Evolutionary conservation across 1,140 invertebrate species (phyloP), one percentile per base, ranked within the genome.

Genomic region (Polypedilum pembai): DNA sequence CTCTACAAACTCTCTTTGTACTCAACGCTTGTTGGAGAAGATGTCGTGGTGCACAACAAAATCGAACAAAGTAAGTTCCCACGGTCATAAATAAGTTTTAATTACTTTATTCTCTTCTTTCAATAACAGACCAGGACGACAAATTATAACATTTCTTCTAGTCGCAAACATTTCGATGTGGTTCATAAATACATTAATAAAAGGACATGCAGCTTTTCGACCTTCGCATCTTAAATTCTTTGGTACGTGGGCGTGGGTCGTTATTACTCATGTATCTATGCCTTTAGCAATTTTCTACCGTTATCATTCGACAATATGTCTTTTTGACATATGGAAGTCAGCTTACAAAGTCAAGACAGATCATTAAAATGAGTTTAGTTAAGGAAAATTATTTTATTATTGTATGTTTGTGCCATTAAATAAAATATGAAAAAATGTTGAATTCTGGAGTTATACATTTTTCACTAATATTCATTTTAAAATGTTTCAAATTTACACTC

Each of bases 241-340:
- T 78, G 91, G 90, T 5, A 86, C 86, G 0, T 93, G 87, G 90
- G 90, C 85, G 0, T 94, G 92, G 91, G 91, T 90, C 0, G 91
- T 93, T 75, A 92, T 94, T 75, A 91, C 89, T 0, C 90, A 92
- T 79, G 87, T 92, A 0, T 90, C 90, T 0, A 90, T 91, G 85
- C 92, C 92, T 0, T 84, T 93, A 10, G 87, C 89, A 1, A 93
- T 93, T 75, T 94, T 93, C 82, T 93, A 91, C 80, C 82, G 91
- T 10, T 93, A 95, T 83, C 92, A 96, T 82, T 94, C 92, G 0
- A 94, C 94, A 3, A 94, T 96, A 65, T 96, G 94, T 80, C 85
- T 96, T 2, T 95, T 94, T 79, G 94, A 96, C 82, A 94, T 96
- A 56, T 97, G 94, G 94, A 95, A 95, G 80, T 88, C 91, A 75